phyloP scores from a whole-genome alignment of 2,113 vertebrate genomes.

The Malurus alboscapulatus region DNA sequence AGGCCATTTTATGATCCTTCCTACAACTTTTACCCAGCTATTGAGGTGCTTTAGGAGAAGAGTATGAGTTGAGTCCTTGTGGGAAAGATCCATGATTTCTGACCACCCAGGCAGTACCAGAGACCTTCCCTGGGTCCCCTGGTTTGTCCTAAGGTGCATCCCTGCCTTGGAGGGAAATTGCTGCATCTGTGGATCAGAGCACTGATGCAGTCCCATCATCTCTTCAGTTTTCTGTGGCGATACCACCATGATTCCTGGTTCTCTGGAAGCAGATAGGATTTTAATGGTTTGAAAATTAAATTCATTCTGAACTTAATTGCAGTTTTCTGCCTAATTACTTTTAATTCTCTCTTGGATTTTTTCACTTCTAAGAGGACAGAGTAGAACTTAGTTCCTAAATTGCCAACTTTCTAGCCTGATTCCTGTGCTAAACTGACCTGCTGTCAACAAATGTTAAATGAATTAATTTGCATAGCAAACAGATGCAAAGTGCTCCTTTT shows the following conservation, averaged over 20 bases:
- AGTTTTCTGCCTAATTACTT: conserved; percentile 44
- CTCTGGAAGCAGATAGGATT: neutral
- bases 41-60: neutral
- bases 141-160: neutral
- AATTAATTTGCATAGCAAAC: conserved; percentile 63
- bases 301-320: conserved; percentile 41
- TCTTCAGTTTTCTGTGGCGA: neutral
- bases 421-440: conserved; percentile 53
- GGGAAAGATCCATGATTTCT: neutral
- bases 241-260: neutral
- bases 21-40: neutral
- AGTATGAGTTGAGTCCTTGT: neutral
- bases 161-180: neutral
- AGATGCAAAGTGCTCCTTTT: conserved; percentile 57
- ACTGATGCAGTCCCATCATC: neutral
- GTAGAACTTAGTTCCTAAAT: conserved; percentile 36
- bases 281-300: conserved; percentile 21
- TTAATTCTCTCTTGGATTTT: conserved; percentile 41
- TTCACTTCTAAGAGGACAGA: conserved; percentile 1
- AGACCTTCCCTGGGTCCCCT: neutral
- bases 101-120: neutral
- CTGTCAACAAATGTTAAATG: conserved; percentile 57
- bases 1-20: neutral
- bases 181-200: neutral
- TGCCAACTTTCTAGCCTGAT: conserved; percentile 39